Percentiles rank a stretch among this genome's conserved stretches.
Conservation (phyloP, 2,113 vertebrate species). For the Morphnarchus princeps region DNA sequence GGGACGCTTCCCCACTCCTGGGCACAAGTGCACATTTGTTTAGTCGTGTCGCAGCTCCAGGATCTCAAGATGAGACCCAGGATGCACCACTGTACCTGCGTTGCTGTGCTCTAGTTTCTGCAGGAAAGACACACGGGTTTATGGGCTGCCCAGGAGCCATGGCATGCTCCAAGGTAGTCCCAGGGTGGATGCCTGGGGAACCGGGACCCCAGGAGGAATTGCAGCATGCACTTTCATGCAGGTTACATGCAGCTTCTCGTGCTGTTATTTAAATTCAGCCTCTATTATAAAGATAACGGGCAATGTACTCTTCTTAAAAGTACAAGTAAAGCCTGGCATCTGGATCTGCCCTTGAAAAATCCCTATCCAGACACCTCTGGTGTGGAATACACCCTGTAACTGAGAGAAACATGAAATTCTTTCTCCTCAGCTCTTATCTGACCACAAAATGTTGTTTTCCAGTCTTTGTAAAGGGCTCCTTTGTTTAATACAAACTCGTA, state of each 20-base stretch:
- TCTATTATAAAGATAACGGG: rapidly evolving
- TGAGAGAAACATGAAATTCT: background rate
- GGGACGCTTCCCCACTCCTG: background rate
- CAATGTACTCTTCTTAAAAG: background rate
- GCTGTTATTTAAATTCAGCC: background rate
- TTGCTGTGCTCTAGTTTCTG: background rate
- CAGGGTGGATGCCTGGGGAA: background rate
- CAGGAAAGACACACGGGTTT: background rate
- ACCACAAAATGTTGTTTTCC: background rate
- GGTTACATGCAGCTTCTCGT: background rate
- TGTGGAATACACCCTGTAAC: background rate
- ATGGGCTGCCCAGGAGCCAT: background rate
- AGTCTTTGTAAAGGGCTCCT: background rate
- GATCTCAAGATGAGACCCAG: background rate
- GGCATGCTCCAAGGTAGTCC: background rate
- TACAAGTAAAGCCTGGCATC: background rate
- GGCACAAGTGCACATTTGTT: background rate
- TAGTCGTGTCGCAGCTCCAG: background rate
- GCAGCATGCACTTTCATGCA: background rate
- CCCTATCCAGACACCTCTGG: background rate
- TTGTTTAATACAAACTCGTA: background rate
- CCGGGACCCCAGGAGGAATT: background rate
- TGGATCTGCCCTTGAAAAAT: background rate
- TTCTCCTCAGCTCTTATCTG: background rate
- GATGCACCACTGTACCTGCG: background rate